Evolutionary conservation across 2,113 vertebrate genomes (phyloP).

Genomic region (Delphinapterus leucas): DNA sequence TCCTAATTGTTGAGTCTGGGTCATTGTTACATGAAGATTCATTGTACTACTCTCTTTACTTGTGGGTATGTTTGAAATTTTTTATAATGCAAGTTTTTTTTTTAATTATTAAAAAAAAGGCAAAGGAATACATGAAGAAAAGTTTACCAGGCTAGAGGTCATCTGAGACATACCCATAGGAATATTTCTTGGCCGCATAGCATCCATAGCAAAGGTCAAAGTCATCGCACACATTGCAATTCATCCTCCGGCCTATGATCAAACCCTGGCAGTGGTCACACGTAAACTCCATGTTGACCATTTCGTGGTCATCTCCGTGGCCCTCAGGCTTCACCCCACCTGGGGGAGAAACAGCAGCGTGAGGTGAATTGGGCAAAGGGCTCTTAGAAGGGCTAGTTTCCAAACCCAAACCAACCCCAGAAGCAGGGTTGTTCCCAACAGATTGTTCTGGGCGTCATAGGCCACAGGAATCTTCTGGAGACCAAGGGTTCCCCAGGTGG

Average conservation of each 20-base stretch:
- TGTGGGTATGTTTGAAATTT: neutral
- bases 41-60: neutral
- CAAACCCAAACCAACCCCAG: neutral
- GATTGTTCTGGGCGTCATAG: neutral
- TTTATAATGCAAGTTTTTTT: neutral
- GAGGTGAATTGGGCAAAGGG: neutral
- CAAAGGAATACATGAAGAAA: neutral
- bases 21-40: neutral
- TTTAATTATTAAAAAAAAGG: neutral
- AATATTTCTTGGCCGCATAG: conserved; percentile 94
- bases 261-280: conserved; percentile 98
- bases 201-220: conserved; percentile 98
- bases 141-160: neutral
- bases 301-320: conserved; percentile 96
- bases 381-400: neutral
- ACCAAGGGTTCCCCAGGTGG: neutral
- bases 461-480: neutral
- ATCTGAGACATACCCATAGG: conserved; percentile 88
- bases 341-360: conserved; percentile 61
- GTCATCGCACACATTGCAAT: conserved; percentile 96
- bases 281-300: conserved; percentile 98
- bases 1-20: neutral
- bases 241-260: conserved; percentile 95
- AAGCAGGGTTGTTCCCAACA: neutral
- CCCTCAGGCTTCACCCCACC: conserved; percentile 97